Percentiles rank a stretch among this genome's conserved stretches.
These are phyloP conservation scores for Eleutherodactylus coqui DNA, from an alignment of 2,797 vertebrate species.

Conservation along the genomic window DNA sequence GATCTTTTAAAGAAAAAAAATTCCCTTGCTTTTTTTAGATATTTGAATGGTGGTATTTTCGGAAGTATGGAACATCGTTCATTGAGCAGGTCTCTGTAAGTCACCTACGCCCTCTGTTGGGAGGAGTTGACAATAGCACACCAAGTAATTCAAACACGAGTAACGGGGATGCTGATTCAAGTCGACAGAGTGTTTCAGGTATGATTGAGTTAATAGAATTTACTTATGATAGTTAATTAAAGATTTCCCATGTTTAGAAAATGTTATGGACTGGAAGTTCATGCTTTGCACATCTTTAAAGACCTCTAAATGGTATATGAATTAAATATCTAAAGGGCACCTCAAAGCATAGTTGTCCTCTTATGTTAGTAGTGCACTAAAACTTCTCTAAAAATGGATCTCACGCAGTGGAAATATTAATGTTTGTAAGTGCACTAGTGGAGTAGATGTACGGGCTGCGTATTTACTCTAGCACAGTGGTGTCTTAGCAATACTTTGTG, in stretches of 20 bases:
- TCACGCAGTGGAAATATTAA: background rate
- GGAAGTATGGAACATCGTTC: conserved; percentile 97
- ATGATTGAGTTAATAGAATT: conserved; percentile 64
- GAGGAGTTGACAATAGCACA: conserved; percentile 94
- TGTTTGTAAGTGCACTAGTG: background rate
- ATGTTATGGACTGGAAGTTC: background rate
- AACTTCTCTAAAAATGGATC: background rate
- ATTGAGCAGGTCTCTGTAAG: conserved; percentile 99
- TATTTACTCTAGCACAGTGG: background rate
- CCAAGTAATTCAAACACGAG: conserved; percentile 87
- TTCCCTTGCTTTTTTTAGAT: conserved; percentile 80
- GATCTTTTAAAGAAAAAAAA: no score
- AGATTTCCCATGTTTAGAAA: background rate
- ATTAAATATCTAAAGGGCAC: background rate
- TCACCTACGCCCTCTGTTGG: conserved; percentile 96
- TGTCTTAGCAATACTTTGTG: background rate
- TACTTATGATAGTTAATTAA: background rate
- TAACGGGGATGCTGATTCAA: conserved; percentile 92
- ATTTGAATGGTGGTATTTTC: conserved; percentile 99
- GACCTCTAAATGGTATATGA: background rate
- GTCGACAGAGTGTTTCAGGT: conserved; percentile 94
- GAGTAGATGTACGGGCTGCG: background rate
- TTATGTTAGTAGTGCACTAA: background rate
- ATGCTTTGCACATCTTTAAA: background rate
- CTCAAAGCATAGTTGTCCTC: background rate